phyloP scores from a whole-genome alignment of 2,113 vertebrate species.

The Nothobranchius furzeri region DNA sequence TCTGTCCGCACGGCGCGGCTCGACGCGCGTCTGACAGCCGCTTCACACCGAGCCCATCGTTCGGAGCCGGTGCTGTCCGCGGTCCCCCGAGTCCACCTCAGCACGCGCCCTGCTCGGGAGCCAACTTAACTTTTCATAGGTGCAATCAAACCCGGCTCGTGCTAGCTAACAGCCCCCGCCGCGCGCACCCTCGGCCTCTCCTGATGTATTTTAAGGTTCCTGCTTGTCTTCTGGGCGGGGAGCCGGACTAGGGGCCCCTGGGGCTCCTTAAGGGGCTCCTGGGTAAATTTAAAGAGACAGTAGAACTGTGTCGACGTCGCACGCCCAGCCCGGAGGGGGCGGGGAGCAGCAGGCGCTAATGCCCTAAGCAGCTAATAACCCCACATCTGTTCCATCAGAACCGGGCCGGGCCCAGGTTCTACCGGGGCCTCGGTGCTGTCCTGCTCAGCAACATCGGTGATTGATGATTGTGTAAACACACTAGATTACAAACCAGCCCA shows the following conservation, averaged over 20 bases:
- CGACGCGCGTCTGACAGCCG: slow-evolving; percentile 66
- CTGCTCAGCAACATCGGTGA: too few species aligned
- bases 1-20: slow-evolving; percentile 30
- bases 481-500: too few species aligned
- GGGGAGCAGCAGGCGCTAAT: slow-evolving; percentile 49
- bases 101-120: slow-evolving; percentile 60
- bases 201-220: slow-evolving; percentile 80
- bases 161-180: slow-evolving; percentile 49
- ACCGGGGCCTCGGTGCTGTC: too few species aligned
- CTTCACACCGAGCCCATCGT: slow-evolving; percentile 72
- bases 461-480: too few species aligned
- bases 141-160: slow-evolving; percentile 43
- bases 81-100: slow-evolving; percentile 49
- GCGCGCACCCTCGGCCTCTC: slow-evolving; percentile 68
- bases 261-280: slow-evolving; percentile 97
- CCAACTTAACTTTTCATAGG: slow-evolving; percentile 81
- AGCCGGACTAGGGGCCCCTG: slow-evolving; percentile 93
- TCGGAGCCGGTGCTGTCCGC: slow-evolving; percentile 53
- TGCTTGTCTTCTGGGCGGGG: slow-evolving; percentile 89
- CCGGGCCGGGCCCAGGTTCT: too few species aligned
- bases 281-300: slow-evolving; percentile 99
- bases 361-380: slow-evolving; percentile 52
- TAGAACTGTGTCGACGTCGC: slow-evolving; percentile 76
- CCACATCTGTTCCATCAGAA: background rate
- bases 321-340: slow-evolving; percentile 54